Percentiles rank a stretch among this genome's conserved stretches.
These are phyloP conservation scores for Drosophila neocordata DNA, from an alignment of 1,140 invertebrate species.

Conservation along the genomic window DNA sequence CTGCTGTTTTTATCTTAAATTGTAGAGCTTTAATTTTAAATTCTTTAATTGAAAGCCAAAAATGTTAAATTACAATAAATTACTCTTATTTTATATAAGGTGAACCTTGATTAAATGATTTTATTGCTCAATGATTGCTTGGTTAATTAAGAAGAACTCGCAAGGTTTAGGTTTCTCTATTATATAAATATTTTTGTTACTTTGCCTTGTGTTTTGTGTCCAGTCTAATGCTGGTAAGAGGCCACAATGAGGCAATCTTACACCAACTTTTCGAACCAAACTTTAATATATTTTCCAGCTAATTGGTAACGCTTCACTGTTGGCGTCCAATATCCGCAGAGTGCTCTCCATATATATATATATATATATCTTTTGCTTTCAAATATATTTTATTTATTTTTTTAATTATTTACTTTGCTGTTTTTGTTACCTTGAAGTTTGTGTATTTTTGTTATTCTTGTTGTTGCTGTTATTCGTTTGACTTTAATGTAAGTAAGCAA, in stretches of 20 bases:
- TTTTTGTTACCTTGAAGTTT: slow-evolving; percentile 31
- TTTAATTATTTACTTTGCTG: slow-evolving; percentile 45
- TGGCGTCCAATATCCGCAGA: slow-evolving; percentile 10
- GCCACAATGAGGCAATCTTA: background rate
- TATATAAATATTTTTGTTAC: background rate
- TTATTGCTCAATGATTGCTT: no score
- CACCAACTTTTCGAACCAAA: background rate
- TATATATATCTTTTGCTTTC: slow-evolving; percentile 25
- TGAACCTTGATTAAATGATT: no score
- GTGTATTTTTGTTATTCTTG: background rate
- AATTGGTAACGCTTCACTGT: slow-evolving; percentile 43
- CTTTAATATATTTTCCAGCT: slow-evolving; percentile 19
- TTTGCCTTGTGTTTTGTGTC: background rate
- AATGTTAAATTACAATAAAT: no score
- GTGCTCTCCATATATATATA: slow-evolving; percentile 25
- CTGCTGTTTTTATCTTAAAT: no score
- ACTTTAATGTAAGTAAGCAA: background rate
- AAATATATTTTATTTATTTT: slow-evolving; percentile 9
- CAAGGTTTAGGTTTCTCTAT: no score
- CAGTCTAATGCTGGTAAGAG: background rate
- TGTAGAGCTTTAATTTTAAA: no score
- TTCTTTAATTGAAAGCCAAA: no score
- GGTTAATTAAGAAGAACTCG: no score
- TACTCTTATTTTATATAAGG: no score
- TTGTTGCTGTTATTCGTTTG: background rate